phyloP scores from a whole-genome alignment of 1,140 invertebrate species.

The Aleiodes sp. region DNA sequence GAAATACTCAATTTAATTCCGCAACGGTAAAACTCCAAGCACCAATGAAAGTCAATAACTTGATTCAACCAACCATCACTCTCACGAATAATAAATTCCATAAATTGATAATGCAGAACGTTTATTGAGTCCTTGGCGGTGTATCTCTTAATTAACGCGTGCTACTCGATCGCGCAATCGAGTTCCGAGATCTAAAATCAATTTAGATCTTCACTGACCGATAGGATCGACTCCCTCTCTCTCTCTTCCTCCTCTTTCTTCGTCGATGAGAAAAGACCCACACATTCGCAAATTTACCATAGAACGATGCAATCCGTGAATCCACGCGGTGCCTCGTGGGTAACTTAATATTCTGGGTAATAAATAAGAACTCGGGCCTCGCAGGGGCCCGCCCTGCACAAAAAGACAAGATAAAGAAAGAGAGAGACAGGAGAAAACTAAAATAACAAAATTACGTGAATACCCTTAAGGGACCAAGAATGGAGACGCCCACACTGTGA shows the following conservation, averaged over 20 bases:
- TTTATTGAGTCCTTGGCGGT: conserved; percentile 48
- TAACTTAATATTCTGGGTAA: conserved; percentile 47
- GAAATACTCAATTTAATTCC: no score
- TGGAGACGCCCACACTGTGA: conserved; percentile 22
- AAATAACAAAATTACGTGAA: background rate
- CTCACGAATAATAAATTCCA: conserved; percentile 38
- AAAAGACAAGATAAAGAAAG: conserved; percentile 26
- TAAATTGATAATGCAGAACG: conserved; percentile 43
- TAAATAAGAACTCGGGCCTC: conserved; percentile 42
- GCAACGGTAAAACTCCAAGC: no score
- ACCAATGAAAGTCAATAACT: no score
- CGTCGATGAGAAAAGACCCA: conserved; percentile 9
- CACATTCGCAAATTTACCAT: conserved; percentile 12
- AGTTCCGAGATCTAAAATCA: conserved; percentile 53
- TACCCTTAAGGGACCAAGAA: background rate
- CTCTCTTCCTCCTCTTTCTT: background rate
- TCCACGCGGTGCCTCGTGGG: conserved; percentile 37
- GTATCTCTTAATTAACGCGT: conserved; percentile 53
- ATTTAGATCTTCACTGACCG: conserved; percentile 50
- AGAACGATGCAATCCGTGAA: conserved; percentile 29
- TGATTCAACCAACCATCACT: background rate
- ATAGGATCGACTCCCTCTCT: conserved; percentile 38
- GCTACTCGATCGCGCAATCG: conserved; percentile 49
- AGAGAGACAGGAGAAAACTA: background rate
- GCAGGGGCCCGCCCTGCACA: conserved; percentile 35